These are phyloP conservation scores for Strix uralensis DNA, from an alignment of 2,113 vertebrate genomes.

Conservation along the genomic window DNA sequence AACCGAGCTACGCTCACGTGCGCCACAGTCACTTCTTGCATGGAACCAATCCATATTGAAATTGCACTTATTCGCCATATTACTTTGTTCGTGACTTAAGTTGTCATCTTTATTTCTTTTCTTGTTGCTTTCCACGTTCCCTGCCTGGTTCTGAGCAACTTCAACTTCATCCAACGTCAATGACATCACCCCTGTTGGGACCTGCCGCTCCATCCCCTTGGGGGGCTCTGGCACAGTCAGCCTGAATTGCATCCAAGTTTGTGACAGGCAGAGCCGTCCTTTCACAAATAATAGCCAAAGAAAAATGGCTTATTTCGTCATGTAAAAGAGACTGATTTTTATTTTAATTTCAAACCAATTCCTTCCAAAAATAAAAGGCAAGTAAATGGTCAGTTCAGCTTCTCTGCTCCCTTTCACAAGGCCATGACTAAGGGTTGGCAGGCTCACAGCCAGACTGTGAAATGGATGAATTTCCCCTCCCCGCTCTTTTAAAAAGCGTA, in stretches of 20 bases:
- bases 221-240: not conserved
- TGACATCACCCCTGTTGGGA: not conserved
- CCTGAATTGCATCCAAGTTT: not conserved
- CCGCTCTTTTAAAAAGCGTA: not conserved
- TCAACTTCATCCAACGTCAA: not conserved
- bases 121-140: not conserved
- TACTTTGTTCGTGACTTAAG: not conserved
- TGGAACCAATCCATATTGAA: not conserved
- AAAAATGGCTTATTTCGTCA: not conserved
- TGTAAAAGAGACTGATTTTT: not conserved
- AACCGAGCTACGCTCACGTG: not conserved
- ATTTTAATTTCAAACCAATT: not conserved
- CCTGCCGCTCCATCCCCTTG: not conserved
- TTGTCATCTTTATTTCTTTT: not conserved
- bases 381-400: conserved; percentile 17
- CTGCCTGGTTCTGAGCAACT: not conserved
- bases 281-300: not conserved
- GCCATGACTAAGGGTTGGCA: conserved; percentile 32
- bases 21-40: not conserved
- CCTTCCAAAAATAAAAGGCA: conserved; percentile 32
- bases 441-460: conserved; percentile 2
- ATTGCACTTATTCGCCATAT: not conserved
- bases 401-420: not conserved
- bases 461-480: conserved; percentile 7
- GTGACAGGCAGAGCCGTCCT: not conserved